Conservation (phyloP, 2,888 invertebrate genomes). For the Drosophila robusta region DNA sequence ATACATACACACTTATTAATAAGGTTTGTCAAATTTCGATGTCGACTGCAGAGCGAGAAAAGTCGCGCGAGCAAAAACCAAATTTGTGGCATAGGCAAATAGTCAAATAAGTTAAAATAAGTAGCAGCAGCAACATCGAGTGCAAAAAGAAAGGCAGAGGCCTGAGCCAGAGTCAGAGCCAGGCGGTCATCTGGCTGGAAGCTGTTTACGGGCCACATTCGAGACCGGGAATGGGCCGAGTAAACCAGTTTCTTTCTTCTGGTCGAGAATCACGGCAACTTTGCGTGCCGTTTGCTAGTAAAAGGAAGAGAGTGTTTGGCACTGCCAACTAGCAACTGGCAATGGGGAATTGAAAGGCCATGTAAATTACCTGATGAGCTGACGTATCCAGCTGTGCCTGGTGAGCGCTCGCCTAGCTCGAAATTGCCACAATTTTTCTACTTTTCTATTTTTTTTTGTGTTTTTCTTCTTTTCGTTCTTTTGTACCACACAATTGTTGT, state of each 20-base stretch:
- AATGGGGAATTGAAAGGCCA: slow-evolving; percentile 77
- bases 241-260: slow-evolving; percentile 54
- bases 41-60: not conserved
- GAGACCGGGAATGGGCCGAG: slow-evolving; percentile 29
- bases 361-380: slow-evolving; percentile 76
- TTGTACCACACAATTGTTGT: slow-evolving; percentile 51
- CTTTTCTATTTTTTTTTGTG: not conserved
- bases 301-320: slow-evolving; percentile 79
- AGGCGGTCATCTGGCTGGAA: slow-evolving; percentile 42
- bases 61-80: slow-evolving; percentile 7
- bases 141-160: slow-evolving; percentile 59
- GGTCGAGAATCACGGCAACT: slow-evolving; percentile 75
- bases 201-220: slow-evolving; percentile 12
- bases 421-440: slow-evolving; percentile 66
- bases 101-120: slow-evolving; percentile 45
- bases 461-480: slow-evolving; percentile 9
- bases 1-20: slow-evolving; percentile 5
- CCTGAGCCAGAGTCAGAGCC: not conserved
- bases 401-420: slow-evolving; percentile 40
- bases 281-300: slow-evolving; percentile 75
- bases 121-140: slow-evolving; percentile 29
- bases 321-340: slow-evolving; percentile 38
- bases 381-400: slow-evolving; percentile 72
- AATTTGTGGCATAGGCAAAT: slow-evolving; percentile 43
- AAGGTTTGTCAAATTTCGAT: slow-evolving; percentile 4